A percentile compares a stretch with the other conserved stretches of the same genome.
Conservation (phyloP, 2,113 vertebrate genomes). For the Myrmophylax atrothorax region DNA sequence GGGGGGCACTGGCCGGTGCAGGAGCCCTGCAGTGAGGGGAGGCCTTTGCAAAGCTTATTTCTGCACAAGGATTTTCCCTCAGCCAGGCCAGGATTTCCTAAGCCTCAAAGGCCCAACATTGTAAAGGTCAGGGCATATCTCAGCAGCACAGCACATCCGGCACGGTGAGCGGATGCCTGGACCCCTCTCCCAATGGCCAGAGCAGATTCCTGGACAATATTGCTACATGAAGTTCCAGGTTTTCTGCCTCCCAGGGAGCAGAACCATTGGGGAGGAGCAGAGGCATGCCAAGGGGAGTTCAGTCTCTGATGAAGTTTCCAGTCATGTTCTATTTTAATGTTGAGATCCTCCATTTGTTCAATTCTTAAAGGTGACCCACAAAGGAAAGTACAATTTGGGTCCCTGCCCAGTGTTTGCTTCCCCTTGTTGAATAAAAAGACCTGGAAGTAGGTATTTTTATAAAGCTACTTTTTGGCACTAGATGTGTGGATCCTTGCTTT, state of each 20-base stretch:
- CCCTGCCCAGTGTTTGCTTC: conserved; percentile 20
- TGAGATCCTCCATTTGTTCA: conserved; percentile 50
- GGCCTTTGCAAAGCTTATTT: background rate
- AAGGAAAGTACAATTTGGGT: conserved; percentile 37
- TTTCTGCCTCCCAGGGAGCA: background rate
- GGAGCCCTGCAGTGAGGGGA: accelerated
- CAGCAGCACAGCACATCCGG: background rate
- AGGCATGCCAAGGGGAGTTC: background rate
- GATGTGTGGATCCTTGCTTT: background rate
- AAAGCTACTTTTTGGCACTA: background rate
- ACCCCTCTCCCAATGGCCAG: background rate
- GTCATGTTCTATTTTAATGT: conserved; percentile 24
- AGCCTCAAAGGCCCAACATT: background rate
- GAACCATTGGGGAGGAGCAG: background rate
- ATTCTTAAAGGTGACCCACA: conserved; percentile 32
- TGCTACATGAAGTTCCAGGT: accelerated
- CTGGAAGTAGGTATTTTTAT: conserved; percentile 11
- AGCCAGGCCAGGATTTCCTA: background rate
- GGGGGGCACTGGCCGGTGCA: accelerated
- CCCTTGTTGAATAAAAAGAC: background rate
- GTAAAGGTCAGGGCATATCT: background rate
- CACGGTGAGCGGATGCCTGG: background rate
- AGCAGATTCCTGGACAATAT: background rate
- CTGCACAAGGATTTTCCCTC: background rate
- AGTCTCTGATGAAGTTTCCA: conserved; percentile 45